Percentiles rank a stretch among this genome's conserved stretches.
Evolutionary conservation across 2,113 vertebrate species (phyloP).

Genomic region (Thryonomys swinderianus): DNA sequence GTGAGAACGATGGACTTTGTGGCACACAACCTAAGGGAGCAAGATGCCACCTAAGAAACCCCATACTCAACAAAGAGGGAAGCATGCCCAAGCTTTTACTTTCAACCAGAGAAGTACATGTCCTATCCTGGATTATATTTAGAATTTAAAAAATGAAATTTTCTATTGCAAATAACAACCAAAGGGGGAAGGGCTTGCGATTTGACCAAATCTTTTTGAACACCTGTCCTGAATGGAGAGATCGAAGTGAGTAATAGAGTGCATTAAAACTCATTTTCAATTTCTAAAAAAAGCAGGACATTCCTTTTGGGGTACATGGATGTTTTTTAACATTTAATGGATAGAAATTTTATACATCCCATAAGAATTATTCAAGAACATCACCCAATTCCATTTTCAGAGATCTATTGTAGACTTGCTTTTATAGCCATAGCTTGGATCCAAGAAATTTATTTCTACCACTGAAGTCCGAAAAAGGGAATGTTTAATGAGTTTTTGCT

Average conservation of each 20-base stretch:
- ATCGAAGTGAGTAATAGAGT: conserved; percentile 59
- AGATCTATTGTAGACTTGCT: conserved; percentile 51
- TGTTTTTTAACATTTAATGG: conserved; percentile 63
- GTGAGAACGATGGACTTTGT: neutral
- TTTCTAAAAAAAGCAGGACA: conserved; percentile 51
- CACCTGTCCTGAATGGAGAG: conserved; percentile 65
- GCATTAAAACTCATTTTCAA: conserved; percentile 64
- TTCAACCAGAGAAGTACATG: neutral
- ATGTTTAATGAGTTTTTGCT: conserved; percentile 54
- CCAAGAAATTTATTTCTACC: conserved; percentile 62
- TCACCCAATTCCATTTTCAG: conserved; percentile 60
- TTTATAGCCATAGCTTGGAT: conserved; percentile 59
- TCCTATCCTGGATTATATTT: neutral
- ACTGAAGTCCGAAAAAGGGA: neutral
- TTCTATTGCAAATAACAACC: neutral
- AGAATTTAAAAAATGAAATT: neutral
- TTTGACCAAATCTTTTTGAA: conserved; percentile 46
- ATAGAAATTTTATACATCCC: conserved; percentile 64
- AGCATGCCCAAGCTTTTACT: neutral
- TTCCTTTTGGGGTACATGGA: conserved; percentile 37
- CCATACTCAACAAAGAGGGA: accelerated
- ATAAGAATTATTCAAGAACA: conserved; percentile 74
- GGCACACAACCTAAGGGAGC: no score
- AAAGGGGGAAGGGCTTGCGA: neutral
- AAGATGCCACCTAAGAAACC: neutral